Conservation (phyloP, 2,113 vertebrate species). For the Calypte anna region DNA sequence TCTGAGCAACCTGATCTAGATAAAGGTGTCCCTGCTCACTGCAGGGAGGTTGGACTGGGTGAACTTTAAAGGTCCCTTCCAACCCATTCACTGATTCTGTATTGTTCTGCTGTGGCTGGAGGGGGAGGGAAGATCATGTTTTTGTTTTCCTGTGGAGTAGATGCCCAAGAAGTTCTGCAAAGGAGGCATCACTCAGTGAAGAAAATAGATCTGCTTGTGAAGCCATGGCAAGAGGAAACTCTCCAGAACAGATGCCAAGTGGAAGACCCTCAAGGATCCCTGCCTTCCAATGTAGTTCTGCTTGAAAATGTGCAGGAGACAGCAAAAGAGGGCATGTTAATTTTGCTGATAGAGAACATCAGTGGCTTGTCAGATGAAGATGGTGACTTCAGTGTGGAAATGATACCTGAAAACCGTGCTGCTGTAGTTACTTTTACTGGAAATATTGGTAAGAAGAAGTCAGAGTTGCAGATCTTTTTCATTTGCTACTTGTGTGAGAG, state of each 20-base stretch:
- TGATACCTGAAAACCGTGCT: slow-evolving; percentile 73
- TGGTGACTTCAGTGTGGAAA: slow-evolving; percentile 79
- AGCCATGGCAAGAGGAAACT: background rate
- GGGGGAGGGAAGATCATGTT: background rate
- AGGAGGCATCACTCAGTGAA: background rate
- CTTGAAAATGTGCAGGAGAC: slow-evolving; percentile 77
- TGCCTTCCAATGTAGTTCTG: slow-evolving; percentile 43
- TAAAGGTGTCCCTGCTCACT: no score
- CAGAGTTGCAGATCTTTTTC: background rate
- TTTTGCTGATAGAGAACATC: slow-evolving; percentile 83
- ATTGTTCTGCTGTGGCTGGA: background rate
- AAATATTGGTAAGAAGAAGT: slow-evolving; percentile 73
- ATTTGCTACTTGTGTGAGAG: background rate
- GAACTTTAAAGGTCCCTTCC: no score
- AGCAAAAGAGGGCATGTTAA: slow-evolving; percentile 48
- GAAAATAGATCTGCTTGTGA: slow-evolving; percentile 24
- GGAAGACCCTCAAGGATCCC: background rate
- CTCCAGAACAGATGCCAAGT: background rate
- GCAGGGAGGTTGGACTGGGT: no score
- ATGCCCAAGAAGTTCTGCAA: slow-evolving; percentile 50
- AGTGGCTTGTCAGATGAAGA: slow-evolving; percentile 53
- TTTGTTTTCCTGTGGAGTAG: slow-evolving; percentile 41
- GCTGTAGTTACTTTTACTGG: slow-evolving; percentile 80
- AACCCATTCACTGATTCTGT: no score
- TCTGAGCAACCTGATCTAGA: no score